Conservation (phyloP, 2,888 invertebrate species). For the Drosophila borealis region DNA sequence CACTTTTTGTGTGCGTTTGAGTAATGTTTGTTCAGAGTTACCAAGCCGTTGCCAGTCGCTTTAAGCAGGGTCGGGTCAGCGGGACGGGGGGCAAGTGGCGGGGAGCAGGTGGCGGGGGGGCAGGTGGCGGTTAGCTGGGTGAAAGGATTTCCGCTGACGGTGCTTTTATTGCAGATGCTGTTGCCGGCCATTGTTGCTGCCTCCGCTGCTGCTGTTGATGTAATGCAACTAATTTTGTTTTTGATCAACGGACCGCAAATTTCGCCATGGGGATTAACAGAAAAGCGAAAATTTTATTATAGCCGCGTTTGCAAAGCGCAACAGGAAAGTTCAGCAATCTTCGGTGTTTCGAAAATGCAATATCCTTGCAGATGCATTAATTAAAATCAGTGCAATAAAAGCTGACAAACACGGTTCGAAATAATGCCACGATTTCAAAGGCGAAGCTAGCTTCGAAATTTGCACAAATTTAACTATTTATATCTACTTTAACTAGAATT, state of each 20-base stretch:
- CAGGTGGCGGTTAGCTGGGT: background rate
- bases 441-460: too few relatives aligned
- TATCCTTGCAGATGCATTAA: constrained; percentile 14
- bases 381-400: background rate
- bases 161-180: constrained; percentile 36
- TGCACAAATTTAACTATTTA: too few relatives aligned
- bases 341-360: background rate
- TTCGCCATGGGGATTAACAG: constrained; percentile 26
- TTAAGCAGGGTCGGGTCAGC: background rate
- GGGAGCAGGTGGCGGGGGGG: background rate
- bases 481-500: too few relatives aligned
- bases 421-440: too few relatives aligned
- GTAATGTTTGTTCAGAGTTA: constrained; percentile 47
- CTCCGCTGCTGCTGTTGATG: constrained; percentile 25
- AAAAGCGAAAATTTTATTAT: constrained; percentile 25
- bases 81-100: background rate
- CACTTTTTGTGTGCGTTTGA: constrained; percentile 57
- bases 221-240: constrained; percentile 58
- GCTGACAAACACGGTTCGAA: background rate
- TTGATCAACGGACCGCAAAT: constrained; percentile 44
- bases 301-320: constrained; percentile 4
- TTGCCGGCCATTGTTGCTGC: constrained; percentile 21
- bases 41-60: constrained; percentile 3
- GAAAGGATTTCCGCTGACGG: constrained; percentile 47
- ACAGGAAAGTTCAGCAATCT: background rate